These are phyloP conservation scores for Drosophila ohnishii DNA, from an alignment of 1,140 invertebrate species.

Conservation along the genomic window DNA sequence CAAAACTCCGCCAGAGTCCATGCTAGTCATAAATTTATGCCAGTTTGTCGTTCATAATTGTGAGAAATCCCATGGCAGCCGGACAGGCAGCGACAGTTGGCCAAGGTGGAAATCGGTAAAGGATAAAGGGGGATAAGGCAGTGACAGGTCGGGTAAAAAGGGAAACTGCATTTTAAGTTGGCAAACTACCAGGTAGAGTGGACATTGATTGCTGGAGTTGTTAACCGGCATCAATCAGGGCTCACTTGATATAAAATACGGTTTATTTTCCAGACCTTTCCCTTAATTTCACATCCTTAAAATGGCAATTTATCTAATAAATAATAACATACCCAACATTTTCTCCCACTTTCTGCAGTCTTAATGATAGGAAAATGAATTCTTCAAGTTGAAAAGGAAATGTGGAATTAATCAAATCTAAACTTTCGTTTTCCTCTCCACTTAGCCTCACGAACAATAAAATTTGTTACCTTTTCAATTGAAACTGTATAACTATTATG, in stretches of 20 bases:
- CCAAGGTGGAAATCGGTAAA: constrained; percentile 11
- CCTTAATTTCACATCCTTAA: background rate
- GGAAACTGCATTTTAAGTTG: constrained; percentile 7
- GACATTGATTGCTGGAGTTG: constrained; percentile 21
- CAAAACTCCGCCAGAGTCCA: constrained; percentile 20
- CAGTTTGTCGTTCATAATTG: constrained; percentile 60
- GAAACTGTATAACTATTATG: constrained; percentile 50
- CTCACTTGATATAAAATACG: background rate
- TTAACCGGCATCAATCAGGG: constrained; percentile 13
- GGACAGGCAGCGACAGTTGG: constrained; percentile 37
- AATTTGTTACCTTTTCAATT: constrained; percentile 63
- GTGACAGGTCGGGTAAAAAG: constrained; percentile 4
- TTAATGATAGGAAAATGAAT: background rate
- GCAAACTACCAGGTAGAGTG: constrained; percentile 3
- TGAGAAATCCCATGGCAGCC: constrained; percentile 49
- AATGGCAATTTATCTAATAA: background rate
- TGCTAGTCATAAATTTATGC: constrained; percentile 48
- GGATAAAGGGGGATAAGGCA: constrained; percentile 2
- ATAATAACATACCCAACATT: background rate
- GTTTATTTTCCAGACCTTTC: background rate
- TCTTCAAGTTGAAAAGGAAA: constrained; percentile 8
- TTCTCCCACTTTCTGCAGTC: background rate
- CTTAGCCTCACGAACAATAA: constrained; percentile 23
- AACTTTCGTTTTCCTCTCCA: constrained; percentile 21
- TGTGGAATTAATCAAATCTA: constrained; percentile 22